phyloP scores from a whole-genome alignment of 2,888 invertebrate genomes.

The Melangyna quadrimaculata region DNA sequence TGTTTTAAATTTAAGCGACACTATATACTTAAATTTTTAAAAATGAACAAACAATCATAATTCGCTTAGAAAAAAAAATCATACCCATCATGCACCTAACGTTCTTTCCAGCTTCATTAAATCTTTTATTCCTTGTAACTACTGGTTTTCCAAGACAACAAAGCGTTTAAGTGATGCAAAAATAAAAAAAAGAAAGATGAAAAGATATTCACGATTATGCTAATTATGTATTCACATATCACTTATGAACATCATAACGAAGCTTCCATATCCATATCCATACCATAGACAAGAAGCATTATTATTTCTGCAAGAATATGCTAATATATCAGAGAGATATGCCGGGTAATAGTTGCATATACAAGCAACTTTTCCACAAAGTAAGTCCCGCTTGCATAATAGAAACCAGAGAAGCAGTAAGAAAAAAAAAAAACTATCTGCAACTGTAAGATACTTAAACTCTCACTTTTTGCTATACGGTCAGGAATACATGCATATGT shows the following conservation, averaged over 20 bases:
- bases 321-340: slow-evolving; percentile 43
- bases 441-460: slow-evolving; percentile 19
- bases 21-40: too few species aligned
- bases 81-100: not conserved
- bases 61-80: too few species aligned
- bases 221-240: slow-evolving; percentile 58
- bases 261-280: slow-evolving; percentile 2
- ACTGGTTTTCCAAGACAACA: slow-evolving; percentile 13
- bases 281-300: not conserved
- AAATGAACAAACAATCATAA: too few species aligned
- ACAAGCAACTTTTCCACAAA: slow-evolving; percentile 33
- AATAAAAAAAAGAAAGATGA: slow-evolving; percentile 12
- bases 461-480: slow-evolving; percentile 51
- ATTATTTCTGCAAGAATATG: slow-evolving; percentile 58
- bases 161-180: not conserved
- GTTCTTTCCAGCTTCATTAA: slow-evolving; percentile 19
- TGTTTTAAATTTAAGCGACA: too few species aligned
- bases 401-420: not conserved
- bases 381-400: slow-evolving; percentile 42
- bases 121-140: not conserved
- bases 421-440: slow-evolving; percentile 5
- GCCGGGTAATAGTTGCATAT: slow-evolving; percentile 23
- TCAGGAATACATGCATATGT: not conserved
- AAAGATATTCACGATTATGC: slow-evolving; percentile 57
- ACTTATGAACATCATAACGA: slow-evolving; percentile 60